Conservation (phyloP, 2,113 vertebrate genomes). For the Drymodes brunneopygia region DNA sequence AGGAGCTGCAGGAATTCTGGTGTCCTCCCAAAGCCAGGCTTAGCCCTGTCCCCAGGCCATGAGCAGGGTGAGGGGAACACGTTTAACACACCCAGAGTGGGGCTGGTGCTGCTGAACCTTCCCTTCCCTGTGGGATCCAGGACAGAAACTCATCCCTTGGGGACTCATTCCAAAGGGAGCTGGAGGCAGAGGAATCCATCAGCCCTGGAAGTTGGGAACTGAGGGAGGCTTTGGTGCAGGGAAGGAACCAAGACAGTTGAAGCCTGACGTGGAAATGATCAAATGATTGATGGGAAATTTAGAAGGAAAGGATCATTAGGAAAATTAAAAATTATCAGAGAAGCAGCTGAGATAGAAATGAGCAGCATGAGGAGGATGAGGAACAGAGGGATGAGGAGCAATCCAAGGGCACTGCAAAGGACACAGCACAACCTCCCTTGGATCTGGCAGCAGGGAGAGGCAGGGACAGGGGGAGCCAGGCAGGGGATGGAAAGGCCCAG, state of each 20-base stretch:
- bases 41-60: not conserved
- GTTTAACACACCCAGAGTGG: fast-evolving
- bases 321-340: not conserved
- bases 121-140: not conserved
- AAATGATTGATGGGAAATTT: not conserved
- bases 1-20: not conserved
- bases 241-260: not conserved
- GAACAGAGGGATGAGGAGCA: not conserved
- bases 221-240: not conserved
- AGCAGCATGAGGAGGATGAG: not conserved
- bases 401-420: not conserved
- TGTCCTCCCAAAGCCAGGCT: not conserved
- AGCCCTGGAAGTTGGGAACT: not conserved
- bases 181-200: not conserved
- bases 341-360: not conserved
- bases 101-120: not conserved
- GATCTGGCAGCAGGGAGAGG: not conserved
- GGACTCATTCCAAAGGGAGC: not conserved
- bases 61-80: not conserved
- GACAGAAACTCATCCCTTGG: not conserved
- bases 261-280: not conserved
- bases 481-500: not conserved
- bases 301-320: not conserved
- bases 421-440: not conserved
- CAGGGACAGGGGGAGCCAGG: not conserved